Evolutionary conservation across 2,797 vertebrate species (phyloP).

Genomic region (Moxostoma hubbsi): DNA sequence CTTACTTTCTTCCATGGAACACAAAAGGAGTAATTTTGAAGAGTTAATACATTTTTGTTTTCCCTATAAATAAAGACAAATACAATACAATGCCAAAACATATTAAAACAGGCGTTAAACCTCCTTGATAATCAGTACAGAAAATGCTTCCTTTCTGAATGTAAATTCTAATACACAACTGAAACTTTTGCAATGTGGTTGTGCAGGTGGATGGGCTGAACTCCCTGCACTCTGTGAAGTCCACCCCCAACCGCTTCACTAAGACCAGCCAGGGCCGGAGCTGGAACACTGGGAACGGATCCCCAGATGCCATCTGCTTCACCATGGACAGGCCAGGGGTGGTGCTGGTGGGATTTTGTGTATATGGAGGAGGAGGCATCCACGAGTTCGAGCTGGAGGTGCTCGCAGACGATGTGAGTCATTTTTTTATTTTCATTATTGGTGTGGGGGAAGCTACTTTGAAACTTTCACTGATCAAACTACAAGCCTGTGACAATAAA

Average conservation of each 20-base stretch:
- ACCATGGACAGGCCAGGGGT: slow-evolving; percentile 94
- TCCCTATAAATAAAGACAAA: too few relatives aligned
- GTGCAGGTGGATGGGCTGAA: slow-evolving; percentile 91
- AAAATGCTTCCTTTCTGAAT: too few relatives aligned
- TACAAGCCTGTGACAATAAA: too few relatives aligned
- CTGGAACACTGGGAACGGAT: slow-evolving; percentile 99
- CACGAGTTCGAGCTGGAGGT: slow-evolving; percentile 98
- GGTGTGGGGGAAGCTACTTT: too few relatives aligned
- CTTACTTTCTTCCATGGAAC: too few relatives aligned
- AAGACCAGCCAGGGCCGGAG: slow-evolving; percentile 99
- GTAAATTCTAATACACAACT: too few relatives aligned
- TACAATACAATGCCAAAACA: too few relatives aligned
- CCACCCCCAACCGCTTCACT: slow-evolving; percentile 94
- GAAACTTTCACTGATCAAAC: too few relatives aligned
- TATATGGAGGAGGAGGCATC: slow-evolving; percentile 98
- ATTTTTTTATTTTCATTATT: background rate
- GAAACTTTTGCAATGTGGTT: slow-evolving; percentile 24
- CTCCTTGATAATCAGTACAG: too few relatives aligned
- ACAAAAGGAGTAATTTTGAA: too few relatives aligned
- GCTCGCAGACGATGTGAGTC: slow-evolving; percentile 95
- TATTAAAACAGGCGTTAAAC: too few relatives aligned
- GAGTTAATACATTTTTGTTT: too few relatives aligned
- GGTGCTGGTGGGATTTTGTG: slow-evolving; percentile 96
- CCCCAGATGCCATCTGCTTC: slow-evolving; percentile 97
- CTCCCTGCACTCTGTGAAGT: slow-evolving; percentile 95